These are phyloP conservation scores for Diorhabda sublineata DNA, from an alignment of 1,140 invertebrate genomes.

Conservation along the genomic window DNA sequence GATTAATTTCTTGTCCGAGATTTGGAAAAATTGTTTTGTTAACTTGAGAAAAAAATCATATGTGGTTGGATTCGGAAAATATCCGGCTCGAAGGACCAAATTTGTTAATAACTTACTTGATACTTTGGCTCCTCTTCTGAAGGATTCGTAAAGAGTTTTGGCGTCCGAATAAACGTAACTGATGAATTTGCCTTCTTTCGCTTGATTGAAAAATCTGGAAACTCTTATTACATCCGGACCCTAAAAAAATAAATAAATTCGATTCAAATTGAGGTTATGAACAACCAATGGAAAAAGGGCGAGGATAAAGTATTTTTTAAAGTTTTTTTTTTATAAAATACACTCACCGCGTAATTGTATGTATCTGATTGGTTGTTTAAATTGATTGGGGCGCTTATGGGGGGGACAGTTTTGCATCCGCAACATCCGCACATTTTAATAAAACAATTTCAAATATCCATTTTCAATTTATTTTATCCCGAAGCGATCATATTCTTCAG, in stretches of 20 bases:
- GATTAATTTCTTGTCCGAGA: too few species aligned
- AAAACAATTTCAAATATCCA: too few species aligned
- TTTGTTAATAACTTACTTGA: slow-evolving; percentile 67
- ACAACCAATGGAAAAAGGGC: too few species aligned
- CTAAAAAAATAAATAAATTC: slow-evolving; percentile 53
- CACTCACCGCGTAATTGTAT: slow-evolving; percentile 63
- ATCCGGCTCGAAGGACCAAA: too few species aligned
- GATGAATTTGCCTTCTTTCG: slow-evolving; percentile 84
- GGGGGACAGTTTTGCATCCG: slow-evolving; percentile 58
- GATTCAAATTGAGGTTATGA: too few species aligned
- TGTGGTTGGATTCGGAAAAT: too few species aligned
- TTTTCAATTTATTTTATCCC: too few species aligned
- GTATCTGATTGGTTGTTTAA: slow-evolving; percentile 71
- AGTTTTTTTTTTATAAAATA: background rate
- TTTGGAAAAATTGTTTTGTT: too few species aligned
- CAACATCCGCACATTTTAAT: slow-evolving; percentile 59
- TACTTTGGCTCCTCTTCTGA: slow-evolving; percentile 85
- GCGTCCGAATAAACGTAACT: slow-evolving; percentile 84
- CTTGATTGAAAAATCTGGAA: slow-evolving; percentile 88
- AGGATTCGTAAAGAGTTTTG: slow-evolving; percentile 84
- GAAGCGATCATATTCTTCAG: too few species aligned
- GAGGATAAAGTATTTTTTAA: too few species aligned
- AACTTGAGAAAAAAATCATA: too few species aligned
- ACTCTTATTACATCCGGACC: slow-evolving; percentile 84
- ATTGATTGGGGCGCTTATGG: slow-evolving; percentile 70